Conservation (phyloP, 2,888 invertebrate genomes). For the Hemaris fuciformis region DNA sequence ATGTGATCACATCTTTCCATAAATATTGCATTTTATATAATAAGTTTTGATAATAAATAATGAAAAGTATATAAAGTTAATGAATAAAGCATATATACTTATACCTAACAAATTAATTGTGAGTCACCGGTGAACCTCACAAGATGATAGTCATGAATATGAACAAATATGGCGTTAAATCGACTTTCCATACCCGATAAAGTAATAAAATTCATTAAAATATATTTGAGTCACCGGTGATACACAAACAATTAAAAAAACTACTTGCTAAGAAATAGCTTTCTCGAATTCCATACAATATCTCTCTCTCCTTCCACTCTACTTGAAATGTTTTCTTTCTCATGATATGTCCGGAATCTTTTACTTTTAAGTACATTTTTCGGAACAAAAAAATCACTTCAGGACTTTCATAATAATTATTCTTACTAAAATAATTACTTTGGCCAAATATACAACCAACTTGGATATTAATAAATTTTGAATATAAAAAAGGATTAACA, state of each 20-base stretch:
- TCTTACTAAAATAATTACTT: not conserved
- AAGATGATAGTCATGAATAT: no score
- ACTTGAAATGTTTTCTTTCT: not conserved
- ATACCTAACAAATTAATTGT: not conserved
- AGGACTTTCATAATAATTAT: not conserved
- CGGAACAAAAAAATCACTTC: not conserved
- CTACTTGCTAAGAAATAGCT: not conserved
- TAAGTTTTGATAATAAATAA: not conserved
- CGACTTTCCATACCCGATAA: no score
- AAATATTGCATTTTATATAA: not conserved
- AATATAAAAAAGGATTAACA: not conserved
- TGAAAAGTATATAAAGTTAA: not conserved
- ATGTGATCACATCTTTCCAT: not conserved
- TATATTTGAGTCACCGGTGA: not conserved
- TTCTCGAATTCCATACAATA: not conserved
- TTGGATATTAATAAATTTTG: not conserved
- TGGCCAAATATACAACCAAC: not conserved
- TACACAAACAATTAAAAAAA: not conserved
- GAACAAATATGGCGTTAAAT: no score
- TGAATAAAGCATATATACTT: not conserved
- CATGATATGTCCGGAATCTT: not conserved
- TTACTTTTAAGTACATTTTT: conserved; percentile 1
- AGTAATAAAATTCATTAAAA: no score
- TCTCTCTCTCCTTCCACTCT: not conserved
- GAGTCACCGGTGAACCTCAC: not conserved